Evolutionary conservation across 2,113 vertebrate genomes (phyloP).

Genomic region (Hippocampus zosterae): DNA sequence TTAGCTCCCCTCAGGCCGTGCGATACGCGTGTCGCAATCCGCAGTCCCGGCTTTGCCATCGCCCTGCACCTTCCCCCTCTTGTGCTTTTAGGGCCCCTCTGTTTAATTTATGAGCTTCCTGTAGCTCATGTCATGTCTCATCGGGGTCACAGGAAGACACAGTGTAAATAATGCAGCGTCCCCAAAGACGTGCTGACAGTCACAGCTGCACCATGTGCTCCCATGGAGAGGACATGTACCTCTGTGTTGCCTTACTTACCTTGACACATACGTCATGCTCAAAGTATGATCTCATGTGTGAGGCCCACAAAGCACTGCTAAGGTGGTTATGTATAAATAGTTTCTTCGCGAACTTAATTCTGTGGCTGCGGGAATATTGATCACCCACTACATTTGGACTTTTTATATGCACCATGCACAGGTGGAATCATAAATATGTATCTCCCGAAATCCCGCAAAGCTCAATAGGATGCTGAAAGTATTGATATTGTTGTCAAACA

Average conservation of each 20-base stretch:
- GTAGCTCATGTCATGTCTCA: constrained; percentile 74
- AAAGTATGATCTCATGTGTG: constrained; percentile 38
- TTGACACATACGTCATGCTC: constrained; percentile 34
- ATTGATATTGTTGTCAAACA: constrained; percentile 45
- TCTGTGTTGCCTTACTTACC: constrained; percentile 26
- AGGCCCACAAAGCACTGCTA: constrained; percentile 2
- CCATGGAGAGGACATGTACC: constrained; percentile 26
- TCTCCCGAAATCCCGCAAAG: constrained; percentile 27
- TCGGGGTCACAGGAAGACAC: constrained; percentile 67
- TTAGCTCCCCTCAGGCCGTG: constrained; percentile 37
- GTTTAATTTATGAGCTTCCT: constrained; percentile 77
- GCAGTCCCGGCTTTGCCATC: constrained; percentile 36
- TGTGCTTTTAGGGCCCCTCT: constrained; percentile 68
- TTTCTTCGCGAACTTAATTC: constrained; percentile 1
- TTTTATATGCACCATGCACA: constrained; percentile 35
- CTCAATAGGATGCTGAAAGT: constrained; percentile 23
- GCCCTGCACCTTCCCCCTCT: constrained; percentile 43
- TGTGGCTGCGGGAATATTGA: constrained; percentile 14
- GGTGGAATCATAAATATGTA: constrained; percentile 35
- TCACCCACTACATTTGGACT: constrained; percentile 24
- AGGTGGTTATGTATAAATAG: background rate
- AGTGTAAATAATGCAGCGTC: constrained; percentile 75
- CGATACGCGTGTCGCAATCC: constrained; percentile 58
- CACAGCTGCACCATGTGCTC: constrained; percentile 40
- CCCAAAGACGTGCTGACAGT: constrained; percentile 58